Evolutionary conservation across 2,888 invertebrate species (phyloP).

Genomic region (Nomada goodeniana): DNA sequence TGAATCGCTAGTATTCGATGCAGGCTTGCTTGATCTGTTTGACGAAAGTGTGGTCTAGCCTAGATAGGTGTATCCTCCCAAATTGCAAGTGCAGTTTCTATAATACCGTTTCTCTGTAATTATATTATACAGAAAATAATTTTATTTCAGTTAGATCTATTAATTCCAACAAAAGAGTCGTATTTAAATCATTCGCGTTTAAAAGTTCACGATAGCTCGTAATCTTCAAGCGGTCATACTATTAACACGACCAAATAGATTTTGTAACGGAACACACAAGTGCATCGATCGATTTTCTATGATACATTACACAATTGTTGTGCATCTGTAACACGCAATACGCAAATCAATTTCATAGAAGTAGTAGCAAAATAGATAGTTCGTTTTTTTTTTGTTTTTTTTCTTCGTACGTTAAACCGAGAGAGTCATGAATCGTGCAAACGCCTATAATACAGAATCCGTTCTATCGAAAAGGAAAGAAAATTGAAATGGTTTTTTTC

Average conservation of each 20-base stretch:
- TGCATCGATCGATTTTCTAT: constrained; percentile 50
- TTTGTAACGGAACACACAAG: constrained; percentile 49
- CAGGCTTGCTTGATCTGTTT: constrained; percentile 49
- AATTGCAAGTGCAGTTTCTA: constrained; percentile 58
- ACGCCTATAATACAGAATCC: constrained; percentile 22
- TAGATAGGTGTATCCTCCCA: constrained; percentile 55
- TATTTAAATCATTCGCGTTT: constrained; percentile 49
- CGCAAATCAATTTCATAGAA: constrained; percentile 27
- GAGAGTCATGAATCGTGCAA: constrained; percentile 12
- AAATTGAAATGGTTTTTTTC: constrained; percentile 41
- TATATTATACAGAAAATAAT: constrained; percentile 51
- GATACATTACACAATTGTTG: constrained; percentile 25
- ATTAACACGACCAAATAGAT: constrained; percentile 47
- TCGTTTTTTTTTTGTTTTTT: constrained; percentile 23
- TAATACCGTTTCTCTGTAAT: constrained; percentile 45
- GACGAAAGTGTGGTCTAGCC: constrained; percentile 59
- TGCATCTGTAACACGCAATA: constrained; percentile 30
- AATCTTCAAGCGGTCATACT: constrained; percentile 45
- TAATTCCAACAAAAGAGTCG: constrained; percentile 25
- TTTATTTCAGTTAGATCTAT: constrained; percentile 65
- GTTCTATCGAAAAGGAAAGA: background rate
- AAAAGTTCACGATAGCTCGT: constrained; percentile 24
- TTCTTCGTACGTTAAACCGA: constrained; percentile 30
- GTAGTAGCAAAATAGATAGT: constrained; percentile 13
- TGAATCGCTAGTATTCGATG: constrained; percentile 1